A percentile compares a stretch with the other conserved stretches of the same genome.
These are phyloP conservation scores for Pangasius mekongensis DNA, from an alignment of 2,797 vertebrate species.

Conservation along the genomic window DNA sequence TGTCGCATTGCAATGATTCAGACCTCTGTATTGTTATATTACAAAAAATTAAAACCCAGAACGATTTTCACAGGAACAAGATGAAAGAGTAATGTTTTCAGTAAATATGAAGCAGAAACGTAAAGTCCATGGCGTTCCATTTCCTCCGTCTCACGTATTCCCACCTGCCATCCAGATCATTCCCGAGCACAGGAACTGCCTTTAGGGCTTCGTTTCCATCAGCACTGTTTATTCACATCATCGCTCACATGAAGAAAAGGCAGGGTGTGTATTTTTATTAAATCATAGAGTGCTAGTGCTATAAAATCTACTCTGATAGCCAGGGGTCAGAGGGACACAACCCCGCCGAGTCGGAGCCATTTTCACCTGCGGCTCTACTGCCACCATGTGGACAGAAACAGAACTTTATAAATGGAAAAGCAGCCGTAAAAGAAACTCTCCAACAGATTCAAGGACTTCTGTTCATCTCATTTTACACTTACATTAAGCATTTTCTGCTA, in stretches of 20 bases:
- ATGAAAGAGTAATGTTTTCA: background rate
- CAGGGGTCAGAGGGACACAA: slow-evolving; percentile 17
- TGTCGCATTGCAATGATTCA: too few relatives aligned
- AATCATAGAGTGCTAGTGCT: background rate
- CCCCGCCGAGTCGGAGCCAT: background rate
- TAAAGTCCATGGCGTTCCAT: background rate
- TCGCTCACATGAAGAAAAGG: background rate
- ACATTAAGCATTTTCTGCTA: background rate
- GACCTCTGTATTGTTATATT: background rate
- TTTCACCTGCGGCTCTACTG: slow-evolving; percentile 29
- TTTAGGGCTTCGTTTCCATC: background rate
- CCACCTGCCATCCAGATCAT: background rate
- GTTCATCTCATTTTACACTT: background rate
- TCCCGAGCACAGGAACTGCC: background rate
- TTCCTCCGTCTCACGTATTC: background rate
- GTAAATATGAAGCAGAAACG: background rate
- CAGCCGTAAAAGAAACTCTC: background rate
- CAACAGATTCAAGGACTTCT: background rate
- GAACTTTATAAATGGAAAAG: background rate
- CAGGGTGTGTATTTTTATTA: background rate
- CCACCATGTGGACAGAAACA: slow-evolving; percentile 31
- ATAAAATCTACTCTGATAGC: background rate
- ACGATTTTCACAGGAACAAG: background rate
- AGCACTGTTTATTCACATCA: slow-evolving; percentile 6
- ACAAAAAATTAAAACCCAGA: background rate